Evolutionary conservation across 2,113 vertebrate species (phyloP).

Genomic region (Ciconia stormi): DNA sequence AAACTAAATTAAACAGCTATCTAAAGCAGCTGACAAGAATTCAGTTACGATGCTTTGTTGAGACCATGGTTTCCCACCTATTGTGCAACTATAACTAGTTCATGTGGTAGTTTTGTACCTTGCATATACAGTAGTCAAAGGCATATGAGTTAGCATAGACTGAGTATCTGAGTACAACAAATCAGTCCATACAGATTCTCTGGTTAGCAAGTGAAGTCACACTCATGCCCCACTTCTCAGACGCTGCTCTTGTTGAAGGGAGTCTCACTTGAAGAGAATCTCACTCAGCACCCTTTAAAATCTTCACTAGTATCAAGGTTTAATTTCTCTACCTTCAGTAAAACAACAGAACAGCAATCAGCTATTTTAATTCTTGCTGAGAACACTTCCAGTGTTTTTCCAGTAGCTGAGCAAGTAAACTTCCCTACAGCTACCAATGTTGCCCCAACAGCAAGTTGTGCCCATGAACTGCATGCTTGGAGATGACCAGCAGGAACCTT

Average conservation of each 20-base stretch:
- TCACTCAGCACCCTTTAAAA: not conserved
- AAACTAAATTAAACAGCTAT: not conserved
- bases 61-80: not conserved
- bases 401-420: not conserved
- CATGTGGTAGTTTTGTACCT: rapidly evolving
- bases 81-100: not conserved
- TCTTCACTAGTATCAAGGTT: not conserved
- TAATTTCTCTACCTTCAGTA: not conserved
- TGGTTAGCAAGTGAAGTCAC: not conserved
- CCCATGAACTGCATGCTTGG: not conserved
- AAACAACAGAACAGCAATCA: not conserved
- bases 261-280: not conserved
- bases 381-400: not conserved
- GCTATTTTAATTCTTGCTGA: not conserved
- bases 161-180: not conserved
- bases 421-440: not conserved
- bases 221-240: not conserved
- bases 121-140: not conserved
- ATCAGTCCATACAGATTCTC: not conserved
- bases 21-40: not conserved
- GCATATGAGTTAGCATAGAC: not conserved
- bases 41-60: not conserved
- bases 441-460: not conserved
- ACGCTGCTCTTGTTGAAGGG: not conserved
- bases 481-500: not conserved